These are phyloP conservation scores for Campoletis sonorensis DNA, from an alignment of 1,140 invertebrate species.

Conservation along the genomic window DNA sequence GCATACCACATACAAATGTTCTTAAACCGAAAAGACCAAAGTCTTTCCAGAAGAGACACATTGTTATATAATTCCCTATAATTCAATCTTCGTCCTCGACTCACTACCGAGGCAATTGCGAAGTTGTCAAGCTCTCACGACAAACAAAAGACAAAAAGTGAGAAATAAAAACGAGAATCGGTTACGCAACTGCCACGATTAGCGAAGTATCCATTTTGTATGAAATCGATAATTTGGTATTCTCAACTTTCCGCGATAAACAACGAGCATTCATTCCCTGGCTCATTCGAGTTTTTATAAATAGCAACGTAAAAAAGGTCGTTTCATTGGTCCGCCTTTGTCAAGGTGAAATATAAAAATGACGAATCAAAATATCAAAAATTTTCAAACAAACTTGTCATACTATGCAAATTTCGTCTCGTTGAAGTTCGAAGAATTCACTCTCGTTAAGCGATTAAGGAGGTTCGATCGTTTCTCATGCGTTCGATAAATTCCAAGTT, in stretches of 20 bases:
- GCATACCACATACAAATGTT: constrained; percentile 5
- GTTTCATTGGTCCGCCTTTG: background rate
- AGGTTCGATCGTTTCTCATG: too few species aligned
- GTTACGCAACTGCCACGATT: constrained; percentile 16
- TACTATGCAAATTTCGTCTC: too few species aligned
- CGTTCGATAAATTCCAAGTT: too few species aligned
- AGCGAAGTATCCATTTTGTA: background rate
- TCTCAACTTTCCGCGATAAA: background rate
- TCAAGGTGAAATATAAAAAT: background rate
- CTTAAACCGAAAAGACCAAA: background rate
- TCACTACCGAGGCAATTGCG: background rate
- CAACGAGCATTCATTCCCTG: background rate
- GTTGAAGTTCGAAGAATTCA: too few species aligned
- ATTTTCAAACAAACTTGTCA: too few species aligned
- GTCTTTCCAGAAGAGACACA: background rate
- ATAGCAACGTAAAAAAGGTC: background rate
- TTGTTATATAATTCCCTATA: constrained; percentile 15
- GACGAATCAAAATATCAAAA: background rate
- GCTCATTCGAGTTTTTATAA: background rate
- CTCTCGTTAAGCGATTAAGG: too few species aligned
- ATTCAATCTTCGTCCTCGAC: constrained; percentile 15
- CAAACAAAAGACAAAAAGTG: background rate
- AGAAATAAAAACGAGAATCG: constrained; percentile 2
- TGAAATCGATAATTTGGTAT: background rate
- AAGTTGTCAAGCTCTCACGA: constrained; percentile 20